Base-by-base conservation (phyloP, 1,140 invertebrate species). In the Contarinia nasturtii region DNA sequence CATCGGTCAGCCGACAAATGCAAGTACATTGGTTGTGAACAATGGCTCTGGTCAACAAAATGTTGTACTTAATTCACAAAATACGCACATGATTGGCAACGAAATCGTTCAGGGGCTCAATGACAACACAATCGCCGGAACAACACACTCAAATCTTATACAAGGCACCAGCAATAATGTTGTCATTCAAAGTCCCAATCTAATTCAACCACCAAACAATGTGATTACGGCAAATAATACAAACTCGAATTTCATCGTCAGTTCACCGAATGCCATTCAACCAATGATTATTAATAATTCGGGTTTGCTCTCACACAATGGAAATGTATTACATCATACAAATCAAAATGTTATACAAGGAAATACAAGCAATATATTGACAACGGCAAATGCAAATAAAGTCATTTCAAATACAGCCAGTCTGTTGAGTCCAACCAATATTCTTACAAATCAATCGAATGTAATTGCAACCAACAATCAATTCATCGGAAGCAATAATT, bases 211-310 rank as follows among this genome's bases (percentile, higher is more conserved):
- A 12, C 21, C 37, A 41, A 21, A 40, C 11, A 47, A 47, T 42
- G 8, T 41, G 8, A 41, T 47, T 7, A 15, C n/a, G 18, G 4
- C 18, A 7, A 21, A 17, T 20, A 18, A 41, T 15, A 18, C 15
- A 10, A 42, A 37, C 15, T 42, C 20, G 2, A 40, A 48, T 17
- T 41, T 21, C 20, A 42, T 40, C 11, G 46, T 47, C 17, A 47
- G 19, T n/a, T 40, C 46, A 18, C 10, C 33, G 15, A 42, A 33
- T 33, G 40, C 14, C 22, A 48, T 41, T 11, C 37, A 48, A 37
- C 38, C 46, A 12, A 41, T 48, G 40, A 7, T 48, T 2, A 3
- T 48, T 2, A 42, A 48, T 33, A 48, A 47, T 33, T 47, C 46
- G n/a, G 37, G 37, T 38, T 14, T 47, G 10, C 37, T 47, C 3